A percentile compares a stretch with the other conserved stretches of the same genome.
phyloP scores from a whole-genome alignment of 1,140 invertebrate genomes.

The Drosophila bocqueti region DNA sequence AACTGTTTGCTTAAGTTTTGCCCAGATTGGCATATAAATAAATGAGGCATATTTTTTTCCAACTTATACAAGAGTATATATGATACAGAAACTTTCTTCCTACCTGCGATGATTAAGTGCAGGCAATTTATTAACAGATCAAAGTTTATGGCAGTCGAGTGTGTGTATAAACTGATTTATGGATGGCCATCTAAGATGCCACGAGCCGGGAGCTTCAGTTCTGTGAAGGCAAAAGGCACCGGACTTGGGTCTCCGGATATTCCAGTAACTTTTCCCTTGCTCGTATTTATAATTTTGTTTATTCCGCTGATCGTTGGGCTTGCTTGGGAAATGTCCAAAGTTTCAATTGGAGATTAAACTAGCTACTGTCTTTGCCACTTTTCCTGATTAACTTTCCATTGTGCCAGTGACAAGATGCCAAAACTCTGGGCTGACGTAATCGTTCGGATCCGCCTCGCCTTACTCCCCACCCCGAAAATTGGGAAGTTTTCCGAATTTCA shows the following conservation, averaged over 20 bases:
- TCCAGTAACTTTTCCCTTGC: constrained; percentile 13
- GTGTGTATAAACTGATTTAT: constrained; percentile 58
- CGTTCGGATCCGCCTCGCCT: not conserved
- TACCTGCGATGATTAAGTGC: constrained; percentile 70
- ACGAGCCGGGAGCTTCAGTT: constrained; percentile 19
- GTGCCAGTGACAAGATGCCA: constrained; percentile 47
- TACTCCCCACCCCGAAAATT: not conserved
- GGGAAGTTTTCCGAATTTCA: constrained; percentile 26
- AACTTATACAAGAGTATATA: constrained; percentile 25
- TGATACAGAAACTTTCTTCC: constrained; percentile 50
- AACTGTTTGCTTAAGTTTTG: constrained; percentile 38
- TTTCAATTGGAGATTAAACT: constrained; percentile 54
- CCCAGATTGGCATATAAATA: constrained; percentile 59
- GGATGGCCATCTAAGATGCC: constrained; percentile 27
- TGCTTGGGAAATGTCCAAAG: constrained; percentile 31
- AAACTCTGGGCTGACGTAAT: constrained; percentile 45
- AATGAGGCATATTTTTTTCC: constrained; percentile 41
- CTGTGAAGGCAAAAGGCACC: not conserved
- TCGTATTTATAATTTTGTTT: constrained; percentile 46
- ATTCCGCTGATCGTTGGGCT: constrained; percentile 36
- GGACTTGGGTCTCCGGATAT: not conserved
- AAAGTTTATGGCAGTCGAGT: constrained; percentile 64
- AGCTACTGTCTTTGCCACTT: constrained; percentile 40
- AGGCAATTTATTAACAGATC: constrained; percentile 75
- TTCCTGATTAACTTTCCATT: constrained; percentile 47